Evolutionary conservation across 2,888 invertebrate species (phyloP).

Genomic region (Platycheirus rosarum): DNA sequence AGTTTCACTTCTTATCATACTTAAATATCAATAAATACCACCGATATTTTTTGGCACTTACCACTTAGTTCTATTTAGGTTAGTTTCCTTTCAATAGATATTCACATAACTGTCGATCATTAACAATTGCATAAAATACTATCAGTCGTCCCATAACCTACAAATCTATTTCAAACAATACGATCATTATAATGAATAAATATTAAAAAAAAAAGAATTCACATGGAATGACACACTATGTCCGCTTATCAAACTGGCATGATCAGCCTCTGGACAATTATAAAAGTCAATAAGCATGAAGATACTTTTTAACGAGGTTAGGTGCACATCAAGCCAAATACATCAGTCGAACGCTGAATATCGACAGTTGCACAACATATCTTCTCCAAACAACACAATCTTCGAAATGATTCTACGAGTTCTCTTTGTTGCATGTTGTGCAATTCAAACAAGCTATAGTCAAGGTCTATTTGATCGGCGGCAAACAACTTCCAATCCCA

Average conservation of each 20-base stretch:
- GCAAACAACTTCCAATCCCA: conserved; percentile 74
- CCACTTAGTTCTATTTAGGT: not conserved
- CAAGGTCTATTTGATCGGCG: conserved; percentile 79
- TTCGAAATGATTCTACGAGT: conserved; percentile 43
- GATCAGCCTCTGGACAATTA: conserved; percentile 78
- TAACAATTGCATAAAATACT: conserved; percentile 49
- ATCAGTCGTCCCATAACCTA: conserved; percentile 1
- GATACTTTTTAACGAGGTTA: conserved; percentile 78
- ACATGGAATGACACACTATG: conserved; percentile 47
- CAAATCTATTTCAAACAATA: conserved; percentile 35
- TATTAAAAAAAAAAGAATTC: conserved; percentile 15
- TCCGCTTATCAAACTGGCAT: conserved; percentile 55
- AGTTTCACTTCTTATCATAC: too few relatives aligned
- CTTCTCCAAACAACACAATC: conserved; percentile 38
- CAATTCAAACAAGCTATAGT: conserved; percentile 42
- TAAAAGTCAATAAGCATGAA: conserved; percentile 80
- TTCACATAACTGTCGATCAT: conserved; percentile 34
- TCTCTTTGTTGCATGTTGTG: conserved; percentile 57
- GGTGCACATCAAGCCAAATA: conserved; percentile 75
- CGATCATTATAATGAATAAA: conserved; percentile 12
- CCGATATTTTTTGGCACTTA: not conserved
- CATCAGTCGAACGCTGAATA: conserved; percentile 65
- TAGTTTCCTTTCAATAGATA: conserved; percentile 6
- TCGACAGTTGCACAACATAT: conserved; percentile 58
- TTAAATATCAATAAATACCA: too few relatives aligned